Base-by-base conservation (phyloP, 2,113 vertebrate genomes). In the Centropus bengalensis region DNA sequence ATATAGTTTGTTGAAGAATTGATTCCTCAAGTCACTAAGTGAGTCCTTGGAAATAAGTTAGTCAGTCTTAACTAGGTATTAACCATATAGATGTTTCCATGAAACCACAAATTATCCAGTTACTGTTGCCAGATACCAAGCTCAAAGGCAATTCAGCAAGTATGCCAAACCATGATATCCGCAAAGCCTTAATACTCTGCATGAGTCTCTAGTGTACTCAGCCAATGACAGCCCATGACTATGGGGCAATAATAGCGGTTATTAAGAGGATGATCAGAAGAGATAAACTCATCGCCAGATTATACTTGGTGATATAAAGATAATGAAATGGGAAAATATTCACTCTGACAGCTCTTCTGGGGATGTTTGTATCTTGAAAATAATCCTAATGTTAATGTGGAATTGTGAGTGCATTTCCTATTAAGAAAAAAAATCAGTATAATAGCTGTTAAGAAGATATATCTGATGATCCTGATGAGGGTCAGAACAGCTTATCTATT, bases 391-490 rank as follows among this genome's bases (percentile, higher is more conserved):
- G 69, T 88, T 96, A 94, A 89, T 75, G 80, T 66, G 82, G 81
- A 96, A 93, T 67, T 89, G 44, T 68, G 69, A 95, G 32, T 78
- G 38, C 54, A 55, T 91, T 94, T 96, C 44, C 78, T 74, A 76
- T 93, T 79, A 60, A 60, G 36, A 90, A 27, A 93, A 69, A 62
- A 82, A 95, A 95, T 92, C 90, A 89, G 69, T 82, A 74, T 94
- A 97, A 96, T 94, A 96, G 94, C 82, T 94, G 71, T 91, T 95
- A 97, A 97, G 96, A 94, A 95, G 96, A 95, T 91, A 94, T 95
- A 87, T 96, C 85, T 96, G 86, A 96, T 96, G 91, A 97, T 96
- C 93, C 88, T 75, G 79, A 88, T 81, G 88, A 95, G 94, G 96
- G 94, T 96, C 94, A 95, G 88, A 92, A 96, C 55, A 86, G 86